Conservation (phyloP, 2,797 vertebrate species). For the Bryconaethiops microstoma region DNA sequence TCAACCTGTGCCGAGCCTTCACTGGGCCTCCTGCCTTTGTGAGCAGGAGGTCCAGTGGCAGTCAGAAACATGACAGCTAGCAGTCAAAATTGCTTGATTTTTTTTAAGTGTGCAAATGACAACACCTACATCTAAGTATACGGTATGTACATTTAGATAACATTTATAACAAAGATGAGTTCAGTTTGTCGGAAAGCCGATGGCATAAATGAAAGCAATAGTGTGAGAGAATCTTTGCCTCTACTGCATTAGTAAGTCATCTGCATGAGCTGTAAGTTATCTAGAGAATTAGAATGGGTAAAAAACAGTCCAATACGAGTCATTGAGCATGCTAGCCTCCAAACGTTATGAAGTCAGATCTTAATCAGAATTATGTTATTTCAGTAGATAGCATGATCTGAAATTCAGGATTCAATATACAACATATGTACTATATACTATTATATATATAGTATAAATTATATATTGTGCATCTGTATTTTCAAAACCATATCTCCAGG, state of each 20-base stretch:
- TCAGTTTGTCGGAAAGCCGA: not conserved
- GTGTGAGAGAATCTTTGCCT: not conserved
- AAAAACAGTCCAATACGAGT: not conserved
- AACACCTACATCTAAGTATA: not conserved
- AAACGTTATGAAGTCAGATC: slow-evolving; percentile 23
- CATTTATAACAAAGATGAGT: not conserved
- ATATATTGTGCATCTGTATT: not conserved
- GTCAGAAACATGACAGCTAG: slow-evolving; percentile 30
- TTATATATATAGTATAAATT: too few relatives aligned
- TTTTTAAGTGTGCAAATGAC: slow-evolving; percentile 45
- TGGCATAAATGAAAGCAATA: not conserved
- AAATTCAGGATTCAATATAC: slow-evolving; percentile 1
- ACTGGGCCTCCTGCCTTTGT: slow-evolving; percentile 69
- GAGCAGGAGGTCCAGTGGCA: slow-evolving; percentile 64
- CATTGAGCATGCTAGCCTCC: slow-evolving; percentile 17
- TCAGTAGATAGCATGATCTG: slow-evolving; percentile 16
- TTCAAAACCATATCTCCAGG: slow-evolving; percentile 6
- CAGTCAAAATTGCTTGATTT: slow-evolving; percentile 12
- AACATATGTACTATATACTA: too few relatives aligned
- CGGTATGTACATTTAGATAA: not conserved
- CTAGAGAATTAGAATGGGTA: too few relatives aligned
- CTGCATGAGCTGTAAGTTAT: not conserved
- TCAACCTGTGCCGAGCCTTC: slow-evolving; percentile 34
- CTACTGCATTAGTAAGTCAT: not conserved
- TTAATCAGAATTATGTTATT: slow-evolving; percentile 31